A percentile compares a stretch with the other conserved stretches of the same genome.
These are phyloP conservation scores for Nesoenas mayeri DNA, from an alignment of 2,113 vertebrate genomes.

Conservation along the genomic window DNA sequence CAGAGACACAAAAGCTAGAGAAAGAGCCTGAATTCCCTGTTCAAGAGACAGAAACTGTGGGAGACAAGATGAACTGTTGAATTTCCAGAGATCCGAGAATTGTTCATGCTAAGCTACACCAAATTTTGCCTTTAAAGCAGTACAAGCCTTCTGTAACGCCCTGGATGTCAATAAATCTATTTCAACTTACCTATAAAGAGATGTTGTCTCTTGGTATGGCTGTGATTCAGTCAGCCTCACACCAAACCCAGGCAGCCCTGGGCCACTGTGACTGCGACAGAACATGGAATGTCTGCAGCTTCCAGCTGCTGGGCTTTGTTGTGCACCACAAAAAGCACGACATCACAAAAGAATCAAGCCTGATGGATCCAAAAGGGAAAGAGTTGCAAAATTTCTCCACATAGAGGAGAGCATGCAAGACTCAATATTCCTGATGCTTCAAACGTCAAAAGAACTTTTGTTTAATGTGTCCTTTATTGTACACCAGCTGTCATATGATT, in stretches of 20 bases:
- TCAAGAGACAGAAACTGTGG: background rate
- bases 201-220: fast-evolving
- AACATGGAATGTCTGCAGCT: background rate
- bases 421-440: background rate
- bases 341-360: background rate
- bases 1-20: background rate
- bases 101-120: background rate
- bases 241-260: background rate
- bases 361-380: background rate
- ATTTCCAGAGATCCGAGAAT: background rate
- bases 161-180: background rate
- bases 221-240: background rate
- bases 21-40: background rate
- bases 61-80: background rate
- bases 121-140: background rate
- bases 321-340: background rate
- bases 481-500: background rate
- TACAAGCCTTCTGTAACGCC: background rate
- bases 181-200: background rate
- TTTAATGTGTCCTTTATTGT: background rate
- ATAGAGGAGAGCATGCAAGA: background rate
- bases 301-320: background rate
- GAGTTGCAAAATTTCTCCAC: background rate
- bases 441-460: background rate
- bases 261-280: background rate